phyloP scores from a whole-genome alignment of 2,113 vertebrate genomes.

The Brachyistius frenatus region DNA sequence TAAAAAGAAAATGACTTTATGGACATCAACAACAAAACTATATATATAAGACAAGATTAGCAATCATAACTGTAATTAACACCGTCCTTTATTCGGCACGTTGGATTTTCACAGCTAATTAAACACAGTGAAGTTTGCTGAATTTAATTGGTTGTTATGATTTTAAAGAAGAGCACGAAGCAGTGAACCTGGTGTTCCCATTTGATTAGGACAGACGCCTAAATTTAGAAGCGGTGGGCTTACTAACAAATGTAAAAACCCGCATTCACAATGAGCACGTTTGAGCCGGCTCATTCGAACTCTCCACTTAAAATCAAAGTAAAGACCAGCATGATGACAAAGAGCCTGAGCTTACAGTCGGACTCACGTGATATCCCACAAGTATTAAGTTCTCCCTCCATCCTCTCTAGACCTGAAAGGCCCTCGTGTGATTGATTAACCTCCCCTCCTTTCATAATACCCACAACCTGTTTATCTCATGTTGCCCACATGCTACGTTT shows the following conservation, averaged over 20 bases:
- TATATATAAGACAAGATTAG: neutral
- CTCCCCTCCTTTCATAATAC: slow-evolving; percentile 4
- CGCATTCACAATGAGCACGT: neutral
- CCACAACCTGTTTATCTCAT: slow-evolving; percentile 17
- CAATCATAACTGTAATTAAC: slow-evolving; percentile 19
- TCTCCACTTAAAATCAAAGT: neutral
- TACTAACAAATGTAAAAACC: neutral
- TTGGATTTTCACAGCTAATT: slow-evolving; percentile 32
- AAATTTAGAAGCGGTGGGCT: slow-evolving; percentile 8
- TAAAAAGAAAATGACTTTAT: neutral
- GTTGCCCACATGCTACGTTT: slow-evolving; percentile 12
- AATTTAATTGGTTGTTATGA: slow-evolving; percentile 23
- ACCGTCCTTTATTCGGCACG: neutral
- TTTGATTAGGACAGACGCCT: neutral
- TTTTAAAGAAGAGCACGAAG: slow-evolving; percentile 5
- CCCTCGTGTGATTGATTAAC: slow-evolving; percentile 14
- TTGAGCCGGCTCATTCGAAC: neutral
- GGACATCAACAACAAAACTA: neutral
- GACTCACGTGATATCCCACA: neutral
- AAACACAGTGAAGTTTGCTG: neutral
- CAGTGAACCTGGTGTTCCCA: slow-evolving; percentile 5
- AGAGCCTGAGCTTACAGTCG: neutral
- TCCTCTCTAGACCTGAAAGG: neutral
- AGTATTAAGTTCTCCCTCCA: neutral
- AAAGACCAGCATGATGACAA: neutral